These are phyloP conservation scores for Nesidiocoris tenuis DNA, from an alignment of 2,888 invertebrate species.

Conservation along the genomic window DNA sequence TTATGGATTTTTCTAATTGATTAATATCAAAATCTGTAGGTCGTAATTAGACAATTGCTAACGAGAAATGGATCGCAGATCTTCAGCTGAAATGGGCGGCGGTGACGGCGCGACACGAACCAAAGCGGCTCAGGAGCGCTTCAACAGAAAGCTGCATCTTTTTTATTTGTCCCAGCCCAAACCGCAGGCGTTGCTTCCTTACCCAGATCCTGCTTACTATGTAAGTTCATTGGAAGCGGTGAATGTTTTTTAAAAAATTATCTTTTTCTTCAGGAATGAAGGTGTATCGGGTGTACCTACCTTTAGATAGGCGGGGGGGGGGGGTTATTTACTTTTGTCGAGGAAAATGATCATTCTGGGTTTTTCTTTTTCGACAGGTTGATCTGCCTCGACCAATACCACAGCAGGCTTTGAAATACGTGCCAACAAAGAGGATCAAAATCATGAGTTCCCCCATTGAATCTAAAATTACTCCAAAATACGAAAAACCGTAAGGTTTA, in stretches of 20 bases:
- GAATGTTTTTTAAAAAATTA: too few relatives aligned
- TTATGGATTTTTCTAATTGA: too few relatives aligned
- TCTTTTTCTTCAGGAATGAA: too few relatives aligned
- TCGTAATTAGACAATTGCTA: too few relatives aligned
- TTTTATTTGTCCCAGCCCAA: constrained; percentile 26
- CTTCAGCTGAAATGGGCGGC: background rate
- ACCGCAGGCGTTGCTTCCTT: constrained; percentile 1
- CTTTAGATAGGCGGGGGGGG: background rate
- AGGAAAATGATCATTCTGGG: background rate
- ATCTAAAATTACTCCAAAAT: constrained; percentile 28
- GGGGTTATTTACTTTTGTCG: background rate
- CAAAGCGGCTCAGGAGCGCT: background rate
- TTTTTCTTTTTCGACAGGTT: constrained; percentile 8
- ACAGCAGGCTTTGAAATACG: constrained; percentile 29
- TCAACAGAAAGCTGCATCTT: constrained; percentile 35
- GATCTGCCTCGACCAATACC: constrained; percentile 19
- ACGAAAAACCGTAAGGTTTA: constrained; percentile 27
- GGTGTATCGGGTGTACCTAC: too few relatives aligned
- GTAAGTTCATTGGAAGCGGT: constrained; percentile 23
- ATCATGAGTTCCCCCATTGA: constrained; percentile 23
- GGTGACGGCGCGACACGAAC: background rate
- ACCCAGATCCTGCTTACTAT: constrained; percentile 10
- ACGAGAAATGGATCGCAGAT: background rate
- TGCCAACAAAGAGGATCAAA: constrained; percentile 38
- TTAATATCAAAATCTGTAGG: too few relatives aligned